phyloP scores from a whole-genome alignment of 2,797 vertebrate genomes.

The Pelochelys cantorii region DNA sequence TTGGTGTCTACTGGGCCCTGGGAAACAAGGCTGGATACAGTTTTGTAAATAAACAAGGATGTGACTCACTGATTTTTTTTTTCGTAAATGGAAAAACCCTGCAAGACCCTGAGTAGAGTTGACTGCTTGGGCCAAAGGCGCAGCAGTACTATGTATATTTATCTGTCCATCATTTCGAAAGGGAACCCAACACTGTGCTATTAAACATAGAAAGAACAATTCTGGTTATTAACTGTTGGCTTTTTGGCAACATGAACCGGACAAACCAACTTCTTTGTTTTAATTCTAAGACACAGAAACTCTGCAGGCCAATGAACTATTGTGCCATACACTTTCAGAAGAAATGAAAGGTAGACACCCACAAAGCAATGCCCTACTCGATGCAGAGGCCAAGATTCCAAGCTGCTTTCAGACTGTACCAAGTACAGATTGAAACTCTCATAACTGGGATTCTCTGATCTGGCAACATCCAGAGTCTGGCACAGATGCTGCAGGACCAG shows the following conservation, averaged over 20 bases:
- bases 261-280: constrained; percentile 32
- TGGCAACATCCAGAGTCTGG: no score
- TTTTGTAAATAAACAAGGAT: not conserved
- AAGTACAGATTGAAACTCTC: not conserved
- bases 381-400: rapidly evolving
- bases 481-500: no score
- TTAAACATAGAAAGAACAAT: not conserved
- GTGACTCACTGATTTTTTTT: not conserved
- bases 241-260: not conserved
- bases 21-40: rapidly evolving
- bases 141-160: not conserved
- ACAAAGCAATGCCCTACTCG: not conserved
- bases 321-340: not conserved
- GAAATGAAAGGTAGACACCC: not conserved
- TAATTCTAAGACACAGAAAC: not conserved
- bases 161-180: not conserved
- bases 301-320: not conserved
- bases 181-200: not conserved
- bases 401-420: not conserved
- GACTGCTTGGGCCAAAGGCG: not conserved
- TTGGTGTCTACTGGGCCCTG: not conserved
- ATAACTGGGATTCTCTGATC: no score
- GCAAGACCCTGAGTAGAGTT: rapidly evolving
- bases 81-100: not conserved
- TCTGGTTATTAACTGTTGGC: not conserved